Conservation (phyloP, 2,888 invertebrate species). For the Tetanocera ferruginea region DNA sequence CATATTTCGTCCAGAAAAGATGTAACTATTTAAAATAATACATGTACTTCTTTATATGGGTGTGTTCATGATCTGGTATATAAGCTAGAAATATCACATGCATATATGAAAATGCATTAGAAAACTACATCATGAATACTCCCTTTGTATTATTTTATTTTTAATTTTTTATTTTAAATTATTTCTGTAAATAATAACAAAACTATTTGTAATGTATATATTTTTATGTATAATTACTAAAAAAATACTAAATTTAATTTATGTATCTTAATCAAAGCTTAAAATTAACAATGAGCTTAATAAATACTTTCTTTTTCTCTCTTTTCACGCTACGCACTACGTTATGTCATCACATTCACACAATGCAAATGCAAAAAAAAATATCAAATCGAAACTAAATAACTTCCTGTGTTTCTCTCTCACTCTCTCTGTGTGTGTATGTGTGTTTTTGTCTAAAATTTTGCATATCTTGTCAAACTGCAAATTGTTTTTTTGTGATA, state of each 20-base stretch:
- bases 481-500: not conserved
- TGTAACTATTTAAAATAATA: no score
- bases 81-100: no score
- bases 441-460: slow-evolving; percentile 20
- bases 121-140: no score
- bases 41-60: no score
- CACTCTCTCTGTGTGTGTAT: slow-evolving; percentile 39
- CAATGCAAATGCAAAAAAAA: slow-evolving; percentile 34
- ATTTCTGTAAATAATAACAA: not conserved
- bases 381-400: slow-evolving; percentile 28
- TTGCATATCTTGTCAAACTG: slow-evolving; percentile 8
- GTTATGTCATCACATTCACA: slow-evolving; percentile 37
- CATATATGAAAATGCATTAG: no score
- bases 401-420: not conserved
- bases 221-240: not conserved
- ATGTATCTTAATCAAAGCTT: not conserved
- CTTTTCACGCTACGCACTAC: slow-evolving; percentile 44
- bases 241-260: not conserved
- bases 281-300: slow-evolving; percentile 14
- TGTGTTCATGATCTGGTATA: no score
- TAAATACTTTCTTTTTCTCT: slow-evolving; percentile 46
- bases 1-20: no score
- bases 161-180: no score
- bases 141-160: no score
- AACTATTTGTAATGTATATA: not conserved